Conservation (phyloP, 2,888 invertebrate genomes). For the Drosophila quinaria region DNA sequence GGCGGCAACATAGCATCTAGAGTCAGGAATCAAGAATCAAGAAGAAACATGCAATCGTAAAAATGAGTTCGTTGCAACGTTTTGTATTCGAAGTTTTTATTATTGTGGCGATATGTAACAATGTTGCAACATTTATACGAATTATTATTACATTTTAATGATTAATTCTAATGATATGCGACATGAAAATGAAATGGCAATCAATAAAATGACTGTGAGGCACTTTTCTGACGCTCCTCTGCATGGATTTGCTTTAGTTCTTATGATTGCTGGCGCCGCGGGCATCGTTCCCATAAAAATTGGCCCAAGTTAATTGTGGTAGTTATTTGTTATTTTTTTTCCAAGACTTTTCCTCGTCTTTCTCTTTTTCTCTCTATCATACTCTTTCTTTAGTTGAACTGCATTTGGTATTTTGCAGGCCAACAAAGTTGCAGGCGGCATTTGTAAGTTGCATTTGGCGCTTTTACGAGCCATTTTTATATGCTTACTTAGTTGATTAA, state of each 20-base stretch:
- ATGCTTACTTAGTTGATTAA: conserved; percentile 82
- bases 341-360: conserved; percentile 41
- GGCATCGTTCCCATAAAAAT: conserved; percentile 66
- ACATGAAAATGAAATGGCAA: conserved; percentile 75
- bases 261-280: conserved; percentile 55
- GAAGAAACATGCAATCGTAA: conserved; percentile 68
- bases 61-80: conserved; percentile 49
- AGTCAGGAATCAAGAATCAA: conserved; percentile 13
- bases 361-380: not conserved
- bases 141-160: conserved; percentile 84
- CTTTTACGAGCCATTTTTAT: conserved; percentile 77
- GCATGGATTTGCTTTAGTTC: conserved; percentile 42
- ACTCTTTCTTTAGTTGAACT: not conserved
- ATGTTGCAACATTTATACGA: conserved; percentile 83
- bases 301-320: conserved; percentile 79
- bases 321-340: conserved; percentile 73
- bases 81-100: conserved; percentile 45
- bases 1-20: conserved; percentile 45
- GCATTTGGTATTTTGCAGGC: conserved; percentile 36
- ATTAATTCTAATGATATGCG: conserved; percentile 84
- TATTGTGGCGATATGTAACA: conserved; percentile 63
- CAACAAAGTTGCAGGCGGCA: conserved; percentile 39
- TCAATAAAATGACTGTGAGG: conserved; percentile 56
- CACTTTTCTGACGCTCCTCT: conserved; percentile 7
- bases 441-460: conserved; percentile 71